Evolutionary conservation across 2,113 vertebrate species (phyloP), one percentile per base, ranked within the genome.

Genomic region (Coptodon rendalli): DNA sequence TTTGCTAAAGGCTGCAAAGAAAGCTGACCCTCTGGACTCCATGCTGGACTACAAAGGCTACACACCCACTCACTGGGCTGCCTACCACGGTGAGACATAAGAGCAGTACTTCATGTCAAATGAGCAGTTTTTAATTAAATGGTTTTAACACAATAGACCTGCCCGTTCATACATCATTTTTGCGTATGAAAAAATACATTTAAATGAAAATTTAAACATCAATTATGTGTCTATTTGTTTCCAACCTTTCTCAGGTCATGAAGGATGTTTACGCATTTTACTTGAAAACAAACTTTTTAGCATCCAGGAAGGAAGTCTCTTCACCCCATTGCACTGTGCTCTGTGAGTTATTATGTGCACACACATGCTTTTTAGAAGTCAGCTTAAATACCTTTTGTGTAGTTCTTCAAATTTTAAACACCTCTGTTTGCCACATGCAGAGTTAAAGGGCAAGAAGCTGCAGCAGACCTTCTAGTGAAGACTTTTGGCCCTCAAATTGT

Each of bases 261-360:
- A 98, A 95, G 97, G 97, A 96, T 99, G 98, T 98, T 98, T 99
- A 94, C 97, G 97, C 92, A 95, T 98, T 97, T 98, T 99, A 98
- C 98, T 99, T 98, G 98, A 99, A 98, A 97, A 98, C 95, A 98
- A 97, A 94, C 96, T 96, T 31, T 97, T 97, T 93, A 97, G 97
- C 61, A 97, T 97, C 96, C 96, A 97, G 88, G 98, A 99, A 95
- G 98, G 97, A 96, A 99, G 98, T 85, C 95, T 96, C 85, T 99
- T 99, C 93, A 98, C 97, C 86, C 97, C 98, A 85, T 96, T 99
- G 96, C 98, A 99, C 97, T 99, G 98, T 98, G 98, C 98, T 96
- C 96, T 99, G 98, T 99, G 94, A 98, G 98, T 97, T 29, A 19
- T 63, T 40, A 6, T n/a, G 9, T 86, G 7, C 14, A 19, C 22